phyloP scores from a whole-genome alignment of 2,797 vertebrate species.

The Serranus cabrilla region DNA sequence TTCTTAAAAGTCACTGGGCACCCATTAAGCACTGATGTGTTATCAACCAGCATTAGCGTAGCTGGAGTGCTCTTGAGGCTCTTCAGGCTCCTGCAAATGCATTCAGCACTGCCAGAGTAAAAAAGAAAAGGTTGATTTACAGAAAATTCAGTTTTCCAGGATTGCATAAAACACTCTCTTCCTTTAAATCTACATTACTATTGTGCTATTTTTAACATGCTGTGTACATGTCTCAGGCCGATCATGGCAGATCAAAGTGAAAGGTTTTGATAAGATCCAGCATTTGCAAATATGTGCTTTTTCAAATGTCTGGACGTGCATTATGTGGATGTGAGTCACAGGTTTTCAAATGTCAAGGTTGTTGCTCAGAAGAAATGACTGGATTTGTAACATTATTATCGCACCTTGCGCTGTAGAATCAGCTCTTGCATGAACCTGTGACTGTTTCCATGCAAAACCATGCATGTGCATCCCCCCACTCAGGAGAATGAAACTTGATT shows the following conservation, averaged over 20 bases:
- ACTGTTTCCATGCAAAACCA: constrained; percentile 8
- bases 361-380: constrained; percentile 27
- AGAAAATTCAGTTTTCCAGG: constrained; percentile 20
- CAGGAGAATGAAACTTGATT: constrained; percentile 40
- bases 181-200: constrained; percentile 14
- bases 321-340: constrained; percentile 38
- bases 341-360: constrained; percentile 41
- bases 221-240: not conserved
- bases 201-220: constrained; percentile 8
- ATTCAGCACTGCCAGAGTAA: constrained; percentile 15
- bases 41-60: constrained; percentile 31
- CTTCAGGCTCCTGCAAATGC: constrained; percentile 30
- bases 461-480: not conserved
- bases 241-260: not conserved
- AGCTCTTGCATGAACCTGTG: not conserved
- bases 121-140: constrained; percentile 3
- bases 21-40: constrained; percentile 37
- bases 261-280: not conserved
- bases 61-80: constrained; percentile 40
- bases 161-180: constrained; percentile 16
- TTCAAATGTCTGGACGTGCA: constrained; percentile 4
- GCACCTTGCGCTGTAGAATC: not conserved
- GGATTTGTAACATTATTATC: not conserved
- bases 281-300: constrained; percentile 16
- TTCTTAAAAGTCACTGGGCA: constrained; percentile 19